Base-by-base conservation (phyloP, 2,113 vertebrate species). In the Phodopus roborovskii region DNA sequence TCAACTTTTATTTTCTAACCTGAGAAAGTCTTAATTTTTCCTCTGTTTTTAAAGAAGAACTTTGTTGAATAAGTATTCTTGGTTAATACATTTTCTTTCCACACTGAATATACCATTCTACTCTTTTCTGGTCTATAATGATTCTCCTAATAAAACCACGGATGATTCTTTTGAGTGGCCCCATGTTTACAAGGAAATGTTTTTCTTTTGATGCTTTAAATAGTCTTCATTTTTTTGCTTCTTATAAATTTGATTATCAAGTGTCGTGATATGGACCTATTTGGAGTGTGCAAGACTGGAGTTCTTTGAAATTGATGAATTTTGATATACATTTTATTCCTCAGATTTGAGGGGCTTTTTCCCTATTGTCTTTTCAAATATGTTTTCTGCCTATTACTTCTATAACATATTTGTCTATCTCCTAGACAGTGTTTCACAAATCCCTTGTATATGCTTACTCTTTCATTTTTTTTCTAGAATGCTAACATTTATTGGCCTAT, bases 191-290 rank as follows among this genome's bases (percentile, higher is more conserved):
- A 60, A 60, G 24, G 58, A 82, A 13, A 50, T 66, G 1, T 16
- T 75, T 88, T 90, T 87, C n/a, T 88, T 60, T 82, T 94, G n/a
- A 12, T 82, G 19, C 56, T 88, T 87, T 87, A n/a, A 86, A 56
- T 62, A 90, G 15, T 58, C 45, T 93, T 71, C 70, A n/a, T 20
- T 64, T 87, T 15, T 90, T 93, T 87, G 73, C 73, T 42, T 75
- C 56, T 73, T 90, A 48, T 30, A 39, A 71, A 3, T 56, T 64
- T 90, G n/a, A 91, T 87, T 79, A 86, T 66, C n/a, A 62, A 83
- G n/a, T 86, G 7, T 50, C 78, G 42, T 53, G 16, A 17, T 89
- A 45, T 91, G 26, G 39, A 9, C 53, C 73, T 86, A 17, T 42
- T 68, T 82, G 36, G 22, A 45, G 3, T n/a, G 26, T 20, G 28